Evolutionary conservation across 2,888 invertebrate genomes (phyloP), one percentile per base, ranked within the genome.

Genomic region (Trilocha varians): DNA sequence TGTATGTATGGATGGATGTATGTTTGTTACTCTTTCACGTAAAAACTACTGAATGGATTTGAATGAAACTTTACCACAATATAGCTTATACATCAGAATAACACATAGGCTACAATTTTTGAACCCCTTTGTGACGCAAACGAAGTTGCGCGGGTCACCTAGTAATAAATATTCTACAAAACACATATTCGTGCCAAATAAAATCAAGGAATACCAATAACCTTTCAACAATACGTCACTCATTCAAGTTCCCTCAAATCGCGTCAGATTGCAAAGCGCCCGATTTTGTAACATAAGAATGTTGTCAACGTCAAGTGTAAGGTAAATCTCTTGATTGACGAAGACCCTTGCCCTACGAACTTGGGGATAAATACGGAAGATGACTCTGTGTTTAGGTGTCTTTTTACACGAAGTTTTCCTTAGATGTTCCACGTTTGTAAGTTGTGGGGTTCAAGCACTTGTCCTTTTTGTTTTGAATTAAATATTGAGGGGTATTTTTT

Each of bases 301-400:
- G 66, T 78, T 78, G 78, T 77, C 76, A 70, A 61, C 65, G 64
- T 76, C 66, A 65, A 78, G 78, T 72, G 76, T 73, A 73, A 75
- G 68, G 71, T 70, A 78, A 80, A 78, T 78, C 80, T 76, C 64
- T 69, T 77, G 78, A 80, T 80, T 80, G 82, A 78, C 78, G 70
- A 78, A 78, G 63, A 63, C 62, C 60, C 53, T 46, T 48, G 52
- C 55, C 65, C 64, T 61, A 50, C 55, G 47, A 54, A 63, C 62
- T 52, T 56, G 61, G 55, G 58, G 66, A 70, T 70, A 77, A 75
- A 70, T 61, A 70, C 57, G 55, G 47, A 51, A 53, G 52, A 54
- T 53, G 47, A 57, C 55, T 57, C 54, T 55, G 45, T 49, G 53
- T 50, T 48, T 52, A 65, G 65, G 70, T 71, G 65, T 69, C 68